phyloP scores from a whole-genome alignment of 2,797 vertebrate species.

The Micromesistius poutassou region DNA sequence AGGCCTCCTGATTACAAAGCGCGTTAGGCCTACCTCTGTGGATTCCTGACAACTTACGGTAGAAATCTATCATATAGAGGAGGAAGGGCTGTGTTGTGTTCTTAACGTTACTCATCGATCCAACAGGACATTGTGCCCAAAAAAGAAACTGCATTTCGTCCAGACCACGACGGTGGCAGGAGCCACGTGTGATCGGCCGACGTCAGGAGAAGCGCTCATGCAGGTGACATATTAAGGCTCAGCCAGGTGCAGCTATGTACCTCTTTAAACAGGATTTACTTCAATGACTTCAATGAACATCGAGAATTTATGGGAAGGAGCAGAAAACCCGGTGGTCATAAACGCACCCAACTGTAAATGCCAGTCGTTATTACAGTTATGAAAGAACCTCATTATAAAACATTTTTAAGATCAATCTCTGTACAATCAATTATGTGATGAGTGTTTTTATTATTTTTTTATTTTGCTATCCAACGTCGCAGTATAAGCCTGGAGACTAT shows the following conservation, averaged over 20 bases:
- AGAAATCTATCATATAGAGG: too few relatives aligned
- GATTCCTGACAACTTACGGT: neutral
- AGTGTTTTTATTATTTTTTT: neutral
- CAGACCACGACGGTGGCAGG: neutral
- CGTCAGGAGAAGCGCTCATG: neutral
- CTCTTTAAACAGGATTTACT: neutral
- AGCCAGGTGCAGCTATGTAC: neutral
- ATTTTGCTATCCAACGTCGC: neutral
- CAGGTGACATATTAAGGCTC: neutral
- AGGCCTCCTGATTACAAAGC: neutral
- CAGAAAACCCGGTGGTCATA: neutral
- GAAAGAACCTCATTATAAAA: neutral
- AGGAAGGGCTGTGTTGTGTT: too few relatives aligned
- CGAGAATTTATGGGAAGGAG: neutral
- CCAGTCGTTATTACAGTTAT: neutral
- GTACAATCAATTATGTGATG: neutral
- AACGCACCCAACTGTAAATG: neutral
- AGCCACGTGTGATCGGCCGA: neutral
- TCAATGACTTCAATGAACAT: neutral
- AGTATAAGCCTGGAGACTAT: neutral
- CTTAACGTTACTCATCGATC: neutral
- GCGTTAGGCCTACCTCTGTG: neutral
- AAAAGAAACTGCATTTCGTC: neutral
- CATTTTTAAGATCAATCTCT: neutral
- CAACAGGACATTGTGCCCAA: neutral